Evolutionary conservation across 1,140 invertebrate genomes (phyloP).

Genomic region (Philaenus spumarius): DNA sequence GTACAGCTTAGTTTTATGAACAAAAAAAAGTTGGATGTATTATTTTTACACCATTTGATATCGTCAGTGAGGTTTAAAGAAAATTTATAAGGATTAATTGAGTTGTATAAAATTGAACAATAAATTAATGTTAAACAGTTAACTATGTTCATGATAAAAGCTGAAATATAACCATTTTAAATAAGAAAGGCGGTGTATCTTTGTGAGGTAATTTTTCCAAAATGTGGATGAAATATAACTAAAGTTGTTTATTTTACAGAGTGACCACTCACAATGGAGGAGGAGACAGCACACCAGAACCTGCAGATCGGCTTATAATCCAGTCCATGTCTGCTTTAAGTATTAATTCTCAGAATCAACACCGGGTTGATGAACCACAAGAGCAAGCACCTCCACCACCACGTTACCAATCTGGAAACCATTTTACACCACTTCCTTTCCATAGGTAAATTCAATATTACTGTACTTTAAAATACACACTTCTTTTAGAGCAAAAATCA

Average conservation of each 20-base stretch:
- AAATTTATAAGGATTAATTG: no score
- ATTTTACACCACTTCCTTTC: constrained; percentile 60
- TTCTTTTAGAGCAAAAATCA: no score
- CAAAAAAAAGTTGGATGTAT: no score
- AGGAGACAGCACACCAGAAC: constrained; percentile 14
- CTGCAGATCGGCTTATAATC: constrained; percentile 19
- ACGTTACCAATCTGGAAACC: constrained; percentile 39
- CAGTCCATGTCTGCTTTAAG: constrained; percentile 29
- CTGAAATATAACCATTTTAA: no score
- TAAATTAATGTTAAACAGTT: not conserved
- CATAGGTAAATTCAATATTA: constrained; percentile 51
- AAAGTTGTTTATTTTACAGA: not conserved
- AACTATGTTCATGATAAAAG: no score
- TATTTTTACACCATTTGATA: no score
- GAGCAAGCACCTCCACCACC: constrained; percentile 18
- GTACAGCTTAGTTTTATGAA: no score
- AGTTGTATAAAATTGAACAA: not conserved
- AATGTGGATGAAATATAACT: no score
- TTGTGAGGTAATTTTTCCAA: no score
- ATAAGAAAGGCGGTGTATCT: no score
- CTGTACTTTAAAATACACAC: no score
- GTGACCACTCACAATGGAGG: not conserved
- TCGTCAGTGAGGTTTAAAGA: no score
- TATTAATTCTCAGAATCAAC: constrained; percentile 14
- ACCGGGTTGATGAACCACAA: not conserved